Evolutionary conservation across 2,888 invertebrate genomes (phyloP), one percentile per base, ranked within the genome.

Genomic region (Limnephilus marmoratus): DNA sequence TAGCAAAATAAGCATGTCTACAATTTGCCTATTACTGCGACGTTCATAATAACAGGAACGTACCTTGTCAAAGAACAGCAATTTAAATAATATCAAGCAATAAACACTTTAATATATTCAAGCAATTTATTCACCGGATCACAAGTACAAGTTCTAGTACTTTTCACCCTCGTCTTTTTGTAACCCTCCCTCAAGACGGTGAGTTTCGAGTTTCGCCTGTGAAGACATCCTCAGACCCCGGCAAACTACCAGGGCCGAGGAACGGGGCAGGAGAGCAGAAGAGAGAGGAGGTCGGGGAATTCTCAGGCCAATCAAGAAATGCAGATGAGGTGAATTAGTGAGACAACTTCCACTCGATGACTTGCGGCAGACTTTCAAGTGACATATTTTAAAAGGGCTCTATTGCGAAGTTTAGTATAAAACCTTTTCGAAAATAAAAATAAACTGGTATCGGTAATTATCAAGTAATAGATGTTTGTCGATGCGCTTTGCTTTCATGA

Each of bases 231-330:
- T 88, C 68, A 88, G 88, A 31, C 68, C 7, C 88, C 24, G 68
- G 18, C 68, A 89, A 37, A 68, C 88, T 29, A 68, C 37, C 34
- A 29, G 24, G 24, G 7, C 68, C 68, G 5, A 18, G 68, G 68
- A 4, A 18, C 41, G 34, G n/a, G 9, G 68, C 24, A 24, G 24
- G 68, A n/a, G 68, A 24, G 68, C n/a, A n/a, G 68, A 9, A 68
- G 37, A 12, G 86, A 12, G 86, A 90, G 83, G 85, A 29, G 81
- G 87, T 31, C 37, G 41, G 31, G 90, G 93, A 93, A 93, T 93
- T 93, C 93, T 93, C 93, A 93, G 90, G 92, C 93, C 93, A 93
- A 93, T 93, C 93, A 93, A 93, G 93, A 93, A 93, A 93, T 93
- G 93, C 93, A 93, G 93, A 93, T 93, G 91, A 93, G 88, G 53